Evolutionary conservation across 1,140 invertebrate genomes (phyloP).

Genomic region (Sminthurides bifidus): DNA sequence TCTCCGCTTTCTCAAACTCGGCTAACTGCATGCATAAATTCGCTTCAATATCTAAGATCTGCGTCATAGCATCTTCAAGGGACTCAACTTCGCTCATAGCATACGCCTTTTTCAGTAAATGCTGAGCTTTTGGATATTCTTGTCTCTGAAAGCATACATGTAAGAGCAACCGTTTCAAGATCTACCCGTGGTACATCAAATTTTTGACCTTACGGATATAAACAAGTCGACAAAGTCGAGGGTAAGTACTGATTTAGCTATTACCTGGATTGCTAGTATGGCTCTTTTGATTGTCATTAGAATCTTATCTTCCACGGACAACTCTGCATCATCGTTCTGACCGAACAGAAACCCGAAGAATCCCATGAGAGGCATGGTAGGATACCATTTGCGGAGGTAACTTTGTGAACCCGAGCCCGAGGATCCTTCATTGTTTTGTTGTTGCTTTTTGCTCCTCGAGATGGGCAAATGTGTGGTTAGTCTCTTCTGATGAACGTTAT

Average conservation of each 20-base stretch:
- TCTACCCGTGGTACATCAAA: not conserved
- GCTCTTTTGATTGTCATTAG: slow-evolving; percentile 28
- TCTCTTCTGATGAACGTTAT: no score
- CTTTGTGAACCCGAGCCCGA: no score
- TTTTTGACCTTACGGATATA: not conserved
- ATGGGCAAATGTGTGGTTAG: no score
- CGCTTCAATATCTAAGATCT: slow-evolving; percentile 28
- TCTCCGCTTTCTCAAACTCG: slow-evolving; percentile 21
- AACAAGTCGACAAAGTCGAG: not conserved
- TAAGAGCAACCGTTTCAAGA: not conserved
- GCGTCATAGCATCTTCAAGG: slow-evolving; percentile 26
- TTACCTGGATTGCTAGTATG: slow-evolving; percentile 26
- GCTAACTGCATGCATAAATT: slow-evolving; percentile 22
- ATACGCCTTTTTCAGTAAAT: slow-evolving; percentile 15
- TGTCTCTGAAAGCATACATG: slow-evolving; percentile 14
- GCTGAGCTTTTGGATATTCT: slow-evolving; percentile 19
- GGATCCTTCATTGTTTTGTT: no score
- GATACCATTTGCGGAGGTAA: no score
- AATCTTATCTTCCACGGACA: slow-evolving; percentile 22
- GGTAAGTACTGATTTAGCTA: not conserved
- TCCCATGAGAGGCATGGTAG: no score
- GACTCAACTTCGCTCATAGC: slow-evolving; percentile 15
- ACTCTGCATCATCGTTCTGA: slow-evolving; percentile 19
- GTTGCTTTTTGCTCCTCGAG: no score
- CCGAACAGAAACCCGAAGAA: slow-evolving; percentile 13